These are phyloP conservation scores for Amblyraja radiata DNA, from an alignment of 2,797 vertebrate species.

Conservation along the genomic window DNA sequence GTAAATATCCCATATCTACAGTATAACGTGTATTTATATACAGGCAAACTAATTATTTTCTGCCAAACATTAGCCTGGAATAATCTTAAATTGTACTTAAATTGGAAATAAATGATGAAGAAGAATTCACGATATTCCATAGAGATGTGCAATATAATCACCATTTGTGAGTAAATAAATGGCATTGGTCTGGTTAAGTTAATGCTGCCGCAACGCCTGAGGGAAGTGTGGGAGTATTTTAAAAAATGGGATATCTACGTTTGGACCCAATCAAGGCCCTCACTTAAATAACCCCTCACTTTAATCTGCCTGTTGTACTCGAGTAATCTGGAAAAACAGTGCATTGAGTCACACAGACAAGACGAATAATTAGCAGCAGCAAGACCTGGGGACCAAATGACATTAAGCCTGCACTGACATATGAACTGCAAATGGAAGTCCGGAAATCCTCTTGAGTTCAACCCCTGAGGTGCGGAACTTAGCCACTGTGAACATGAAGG, in stretches of 20 bases:
- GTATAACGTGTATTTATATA: neutral
- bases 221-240: neutral
- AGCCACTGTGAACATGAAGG: constrained; percentile 77
- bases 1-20: too few species aligned
- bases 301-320: neutral
- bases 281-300: neutral
- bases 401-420: neutral
- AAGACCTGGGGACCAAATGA: neutral
- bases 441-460: constrained; percentile 39
- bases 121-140: neutral
- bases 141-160: neutral
- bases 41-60: neutral
- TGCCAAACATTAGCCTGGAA: neutral
- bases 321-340: neutral
- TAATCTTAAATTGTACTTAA: neutral
- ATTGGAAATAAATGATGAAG: neutral
- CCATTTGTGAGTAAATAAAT: neutral
- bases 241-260: neutral
- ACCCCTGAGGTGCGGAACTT: constrained; percentile 73
- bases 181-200: neutral
- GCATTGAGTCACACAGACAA: neutral
- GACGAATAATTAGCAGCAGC: neutral
- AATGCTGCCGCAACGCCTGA: neutral
- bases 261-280: neutral
- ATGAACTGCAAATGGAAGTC: constrained; percentile 1